Evolutionary conservation across 1,140 invertebrate genomes (phyloP), one percentile per base, ranked within the genome.

Genomic region (Euglossa dilemma): DNA sequence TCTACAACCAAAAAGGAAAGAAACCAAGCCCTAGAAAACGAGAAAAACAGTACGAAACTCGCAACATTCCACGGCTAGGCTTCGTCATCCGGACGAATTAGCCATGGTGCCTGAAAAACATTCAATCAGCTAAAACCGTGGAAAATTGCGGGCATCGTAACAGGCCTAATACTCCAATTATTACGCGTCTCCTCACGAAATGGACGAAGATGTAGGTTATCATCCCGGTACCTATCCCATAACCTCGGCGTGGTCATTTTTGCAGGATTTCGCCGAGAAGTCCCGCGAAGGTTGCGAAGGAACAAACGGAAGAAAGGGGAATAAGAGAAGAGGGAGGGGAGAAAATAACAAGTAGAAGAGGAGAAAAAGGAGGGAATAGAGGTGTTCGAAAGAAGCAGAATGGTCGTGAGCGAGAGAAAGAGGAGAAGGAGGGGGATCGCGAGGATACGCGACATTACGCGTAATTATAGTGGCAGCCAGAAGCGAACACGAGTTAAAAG

Each of bases 401-500:
- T 70, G 63, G 86, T 85, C 83, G 18, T 12, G 78, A 56, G 73
- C 28, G 28, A 73, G 73, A 87, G 77, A 64, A 83, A 47, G 76
- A 75, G 23, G 74, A 85, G 28, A 82, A 47, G 73, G 59, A 45
- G 64, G 50, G 50, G 47, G 47, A 70, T 80, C 47, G 79, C 76
- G 25, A 76, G 72, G 80, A 74, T 81, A 80, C 71, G 84, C 80
- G 80, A 78, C 88, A 87, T 90, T 90, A 90, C 83, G 77, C 85
- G 73, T 90, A 90, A 90, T 90, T 90, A 90, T 85, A 87, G 86
- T 72, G 85, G 90, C 89, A 88, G 84, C 86, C 84, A 88, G 80
- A 87, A 90, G 80, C 80, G 80, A 77, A 80, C 86, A 70, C 83
- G 59, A 85, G 82, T 85, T 90, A 86, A 87, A 90, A 90, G 82